phyloP scores from a whole-genome alignment of 2,888 invertebrate species.

The Zygothrica quintamaculata region DNA sequence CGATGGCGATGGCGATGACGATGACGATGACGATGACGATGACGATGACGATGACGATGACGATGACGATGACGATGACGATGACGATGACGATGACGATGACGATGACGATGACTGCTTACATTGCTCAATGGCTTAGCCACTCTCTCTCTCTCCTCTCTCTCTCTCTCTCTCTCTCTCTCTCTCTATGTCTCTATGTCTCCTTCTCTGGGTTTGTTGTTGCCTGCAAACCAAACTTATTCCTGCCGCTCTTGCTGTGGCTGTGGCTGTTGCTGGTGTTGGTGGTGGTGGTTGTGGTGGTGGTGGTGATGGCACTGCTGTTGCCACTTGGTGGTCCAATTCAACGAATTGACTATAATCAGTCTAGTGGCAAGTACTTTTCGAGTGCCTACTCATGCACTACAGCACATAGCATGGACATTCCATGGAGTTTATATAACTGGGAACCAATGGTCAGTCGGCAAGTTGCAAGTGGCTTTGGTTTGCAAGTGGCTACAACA shows the following conservation, averaged over 20 bases:
- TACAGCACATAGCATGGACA: constrained; percentile 59
- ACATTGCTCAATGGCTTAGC: constrained; percentile 56
- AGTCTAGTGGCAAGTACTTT: constrained; percentile 81
- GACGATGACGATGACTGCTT: constrained; percentile 54
- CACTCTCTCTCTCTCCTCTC: too few relatives aligned
- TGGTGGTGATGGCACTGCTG: constrained; percentile 27
- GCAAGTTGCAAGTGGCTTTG: constrained; percentile 73
- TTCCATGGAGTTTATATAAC: constrained; percentile 32
- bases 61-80: constrained; percentile 36
- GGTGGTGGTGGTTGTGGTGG: constrained; percentile 22
- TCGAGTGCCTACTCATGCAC: constrained; percentile 80
- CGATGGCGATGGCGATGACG: constrained; percentile 54
- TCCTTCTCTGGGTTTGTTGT: constrained; percentile 18
- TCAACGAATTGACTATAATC: constrained; percentile 80
- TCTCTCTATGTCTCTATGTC: constrained; percentile 36
- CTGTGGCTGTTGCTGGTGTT: constrained; percentile 30
- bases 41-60: constrained; percentile 2
- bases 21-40: too few relatives aligned
- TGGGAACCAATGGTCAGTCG: constrained; percentile 39
- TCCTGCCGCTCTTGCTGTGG: constrained; percentile 21
- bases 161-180: too few relatives aligned
- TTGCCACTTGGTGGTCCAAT: constrained; percentile 77
- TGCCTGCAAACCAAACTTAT: constrained; percentile 23
- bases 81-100: constrained; percentile 56
- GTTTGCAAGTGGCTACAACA: constrained; percentile 14